These are phyloP conservation scores for Mnemiopsis leidyi DNA, from an alignment of 37 sponge, comb jelly and placozoan species.

Conservation along the genomic window DNA sequence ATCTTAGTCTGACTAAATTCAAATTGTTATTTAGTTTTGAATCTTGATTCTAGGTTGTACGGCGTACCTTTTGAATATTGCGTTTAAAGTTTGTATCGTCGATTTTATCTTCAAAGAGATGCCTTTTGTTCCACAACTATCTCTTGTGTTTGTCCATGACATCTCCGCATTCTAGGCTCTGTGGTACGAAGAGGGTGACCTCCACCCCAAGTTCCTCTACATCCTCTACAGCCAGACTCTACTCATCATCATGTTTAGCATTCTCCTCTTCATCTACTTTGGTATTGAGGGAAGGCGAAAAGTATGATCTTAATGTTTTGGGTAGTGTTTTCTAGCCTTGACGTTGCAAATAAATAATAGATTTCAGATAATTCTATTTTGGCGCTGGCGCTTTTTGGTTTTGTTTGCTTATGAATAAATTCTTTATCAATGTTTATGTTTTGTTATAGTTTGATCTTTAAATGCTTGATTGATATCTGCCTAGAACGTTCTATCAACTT, in stretches of 20 bases:
- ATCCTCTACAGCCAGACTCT: slow-evolving; percentile 42
- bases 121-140: too few species aligned
- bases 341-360: background rate
- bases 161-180: too few species aligned
- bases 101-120: too few species aligned
- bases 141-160: too few species aligned
- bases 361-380: background rate
- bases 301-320: background rate
- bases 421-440: background rate
- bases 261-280: slow-evolving; percentile 47
- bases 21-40: too few species aligned
- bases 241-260: background rate
- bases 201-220: slow-evolving; percentile 55
- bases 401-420: background rate
- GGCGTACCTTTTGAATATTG: too few species aligned
- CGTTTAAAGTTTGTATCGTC: too few species aligned
- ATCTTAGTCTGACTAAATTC: too few species aligned
- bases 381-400: background rate
- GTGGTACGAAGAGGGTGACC: slow-evolving; percentile 55
- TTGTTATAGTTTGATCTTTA: background rate
- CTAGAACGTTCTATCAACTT: background rate
- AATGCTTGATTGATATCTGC: background rate
- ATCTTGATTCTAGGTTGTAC: too few species aligned
- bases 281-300: slow-evolving; percentile 7
- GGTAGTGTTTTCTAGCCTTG: too few species aligned